Conservation (phyloP, 2,888 invertebrate genomes). For the Leptothorax acervorum region DNA sequence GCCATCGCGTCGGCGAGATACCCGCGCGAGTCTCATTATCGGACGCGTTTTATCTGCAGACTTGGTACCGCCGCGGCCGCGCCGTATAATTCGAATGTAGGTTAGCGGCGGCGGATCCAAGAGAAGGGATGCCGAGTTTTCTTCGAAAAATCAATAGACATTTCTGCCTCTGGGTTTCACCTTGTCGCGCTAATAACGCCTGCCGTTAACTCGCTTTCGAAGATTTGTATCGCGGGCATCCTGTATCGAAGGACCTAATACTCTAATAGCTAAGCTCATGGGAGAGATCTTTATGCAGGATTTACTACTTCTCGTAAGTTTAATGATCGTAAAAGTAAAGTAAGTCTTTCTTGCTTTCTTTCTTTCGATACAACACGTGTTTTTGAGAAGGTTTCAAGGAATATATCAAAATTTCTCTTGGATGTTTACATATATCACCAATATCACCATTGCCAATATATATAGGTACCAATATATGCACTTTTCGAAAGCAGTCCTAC, state of each 20-base stretch:
- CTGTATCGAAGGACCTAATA: background rate
- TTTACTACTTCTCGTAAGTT: background rate
- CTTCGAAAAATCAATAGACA: constrained; percentile 58
- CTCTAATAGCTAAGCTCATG: background rate
- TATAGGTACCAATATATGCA: too few species aligned
- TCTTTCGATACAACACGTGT: background rate
- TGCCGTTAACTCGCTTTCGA: constrained; percentile 40
- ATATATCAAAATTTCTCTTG: background rate
- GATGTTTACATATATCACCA: background rate
- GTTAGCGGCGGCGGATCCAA: constrained; percentile 53
- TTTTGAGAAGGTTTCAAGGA: background rate
- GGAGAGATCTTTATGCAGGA: background rate
- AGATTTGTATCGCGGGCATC: constrained; percentile 37
- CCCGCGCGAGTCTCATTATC: constrained; percentile 37
- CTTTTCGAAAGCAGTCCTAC: background rate
- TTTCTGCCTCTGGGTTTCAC: constrained; percentile 53
- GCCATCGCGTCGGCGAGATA: constrained; percentile 29
- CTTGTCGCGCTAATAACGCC: constrained; percentile 50
- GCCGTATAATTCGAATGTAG: constrained; percentile 53
- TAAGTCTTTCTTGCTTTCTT: background rate
- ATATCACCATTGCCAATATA: background rate
- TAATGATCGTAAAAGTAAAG: background rate
- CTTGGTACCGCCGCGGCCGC: constrained; percentile 41
- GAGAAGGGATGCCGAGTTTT: constrained; percentile 57
- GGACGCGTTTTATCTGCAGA: constrained; percentile 49